Conservation (phyloP, 2,113 vertebrate species). For the Misgurnus anguillicaudatus region DNA sequence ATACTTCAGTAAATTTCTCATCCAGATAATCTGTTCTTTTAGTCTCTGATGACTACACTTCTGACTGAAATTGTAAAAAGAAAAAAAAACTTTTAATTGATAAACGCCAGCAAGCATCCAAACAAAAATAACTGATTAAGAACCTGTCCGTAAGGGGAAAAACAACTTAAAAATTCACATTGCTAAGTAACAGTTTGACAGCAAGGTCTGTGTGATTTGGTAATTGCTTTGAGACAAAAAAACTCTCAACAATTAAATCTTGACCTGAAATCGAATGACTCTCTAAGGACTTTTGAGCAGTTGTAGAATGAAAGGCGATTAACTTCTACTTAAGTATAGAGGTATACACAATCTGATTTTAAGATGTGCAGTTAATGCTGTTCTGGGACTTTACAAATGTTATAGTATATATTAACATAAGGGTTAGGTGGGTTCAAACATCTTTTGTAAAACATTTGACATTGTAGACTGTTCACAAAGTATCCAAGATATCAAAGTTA, state of each 20-base stretch:
- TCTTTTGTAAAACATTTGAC: too few species aligned
- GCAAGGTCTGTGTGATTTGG: slow-evolving; percentile 35
- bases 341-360: slow-evolving; percentile 32
- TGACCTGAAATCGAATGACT: slow-evolving; percentile 50
- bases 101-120: slow-evolving; percentile 6
- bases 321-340: slow-evolving; percentile 17
- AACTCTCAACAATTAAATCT: slow-evolving; percentile 45
- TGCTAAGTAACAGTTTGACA: slow-evolving; percentile 42
- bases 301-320: slow-evolving; percentile 30
- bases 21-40: not conserved
- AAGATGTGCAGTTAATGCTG: slow-evolving; percentile 2
- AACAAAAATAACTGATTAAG: slow-evolving; percentile 26
- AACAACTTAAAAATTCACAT: slow-evolving; percentile 21
- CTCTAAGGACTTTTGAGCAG: slow-evolving; percentile 35
- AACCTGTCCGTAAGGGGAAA: slow-evolving; percentile 7
- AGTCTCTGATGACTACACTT: not conserved
- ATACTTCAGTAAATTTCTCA: slow-evolving; percentile 18
- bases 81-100: slow-evolving; percentile 9
- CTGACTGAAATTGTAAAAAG: not conserved
- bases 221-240: slow-evolving; percentile 48
- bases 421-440: too few species aligned
- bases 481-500: too few species aligned
- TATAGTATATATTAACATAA: too few species aligned
- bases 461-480: too few species aligned
- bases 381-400: slow-evolving; percentile 1